Percentiles rank a stretch among this genome's conserved stretches.
Evolutionary conservation across 1,140 invertebrate species (phyloP).

Genomic region (Lineus longissimus): DNA sequence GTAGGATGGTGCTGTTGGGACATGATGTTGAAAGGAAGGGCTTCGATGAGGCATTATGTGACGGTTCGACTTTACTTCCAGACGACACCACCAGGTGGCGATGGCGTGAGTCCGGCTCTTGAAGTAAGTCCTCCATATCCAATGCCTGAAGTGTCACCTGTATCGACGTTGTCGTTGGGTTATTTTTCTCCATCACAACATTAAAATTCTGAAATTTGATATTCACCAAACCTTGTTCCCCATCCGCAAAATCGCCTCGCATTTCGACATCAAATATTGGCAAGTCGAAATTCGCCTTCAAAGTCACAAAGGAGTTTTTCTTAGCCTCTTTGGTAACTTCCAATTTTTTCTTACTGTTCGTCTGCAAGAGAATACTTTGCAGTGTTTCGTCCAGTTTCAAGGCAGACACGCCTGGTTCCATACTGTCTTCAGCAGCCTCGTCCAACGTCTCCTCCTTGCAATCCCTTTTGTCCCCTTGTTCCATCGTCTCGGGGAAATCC

Average conservation of each 20-base stretch:
- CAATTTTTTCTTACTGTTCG: not conserved
- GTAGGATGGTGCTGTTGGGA: slow-evolving; percentile 62
- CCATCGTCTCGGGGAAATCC: slow-evolving; percentile 5
- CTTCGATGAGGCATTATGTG: slow-evolving; percentile 12
- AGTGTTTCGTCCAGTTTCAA: slow-evolving; percentile 7
- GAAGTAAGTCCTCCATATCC: slow-evolving; percentile 81
- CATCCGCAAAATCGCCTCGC: slow-evolving; percentile 47
- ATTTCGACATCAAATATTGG: slow-evolving; percentile 52
- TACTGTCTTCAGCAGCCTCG: not conserved
- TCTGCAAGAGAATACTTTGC: not conserved
- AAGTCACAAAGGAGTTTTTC: not conserved
- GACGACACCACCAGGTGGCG: slow-evolving; percentile 71
- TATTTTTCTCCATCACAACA: slow-evolving; percentile 67
- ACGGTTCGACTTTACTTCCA: slow-evolving; percentile 29
- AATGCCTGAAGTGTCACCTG: slow-evolving; percentile 75
- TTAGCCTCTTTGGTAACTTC: not conserved
- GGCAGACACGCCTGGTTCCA: slow-evolving; percentile 10
- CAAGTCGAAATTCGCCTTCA: slow-evolving; percentile 43
- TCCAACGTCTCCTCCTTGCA: not conserved
- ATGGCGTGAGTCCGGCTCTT: slow-evolving; percentile 71
- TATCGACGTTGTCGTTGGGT: slow-evolving; percentile 65
- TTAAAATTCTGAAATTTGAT: slow-evolving; percentile 78
- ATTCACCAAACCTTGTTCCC: slow-evolving; percentile 61
- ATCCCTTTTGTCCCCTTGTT: not conserved
- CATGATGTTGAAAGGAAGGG: slow-evolving; percentile 75